These are phyloP conservation scores for Corydoras sp. DNA, from an alignment of 2,113 vertebrate species.

Conservation along the genomic window DNA sequence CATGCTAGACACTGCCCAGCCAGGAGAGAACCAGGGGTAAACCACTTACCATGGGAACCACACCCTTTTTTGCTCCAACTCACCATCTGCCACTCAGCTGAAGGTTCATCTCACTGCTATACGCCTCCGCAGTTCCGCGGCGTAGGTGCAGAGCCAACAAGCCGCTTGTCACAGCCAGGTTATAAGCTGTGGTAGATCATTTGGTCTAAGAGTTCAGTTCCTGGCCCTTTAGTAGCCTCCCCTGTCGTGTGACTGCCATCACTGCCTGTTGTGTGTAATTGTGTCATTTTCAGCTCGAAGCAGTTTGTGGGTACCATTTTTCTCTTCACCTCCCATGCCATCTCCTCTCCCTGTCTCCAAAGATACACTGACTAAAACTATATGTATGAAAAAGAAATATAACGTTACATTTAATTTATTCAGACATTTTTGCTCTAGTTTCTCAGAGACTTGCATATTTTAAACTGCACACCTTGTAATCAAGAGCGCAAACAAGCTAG, in stretches of 20 bases:
- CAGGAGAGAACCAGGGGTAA: conserved; percentile 61
- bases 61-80: conserved; percentile 40
- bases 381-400: conserved; percentile 48
- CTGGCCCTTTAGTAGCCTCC: conserved; percentile 30
- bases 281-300: conserved; percentile 59
- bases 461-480: conserved; percentile 38
- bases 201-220: not conserved
- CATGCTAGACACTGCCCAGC: conserved; percentile 63
- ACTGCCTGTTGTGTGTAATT: conserved; percentile 52
- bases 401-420: conserved; percentile 64
- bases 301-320: conserved; percentile 17
- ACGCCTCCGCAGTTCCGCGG: conserved; percentile 3
- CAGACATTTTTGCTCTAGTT: conserved; percentile 50
- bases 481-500: conserved; percentile 49
- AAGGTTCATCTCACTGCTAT: conserved; percentile 25
- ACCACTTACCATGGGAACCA: conserved; percentile 58
- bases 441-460: conserved; percentile 53
- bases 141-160: conserved; percentile 13
- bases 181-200: not conserved
- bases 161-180: conserved; percentile 16
- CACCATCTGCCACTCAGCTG: conserved; percentile 10
- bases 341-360: conserved; percentile 66
- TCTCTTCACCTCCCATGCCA: conserved; percentile 41
- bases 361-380: conserved; percentile 66
- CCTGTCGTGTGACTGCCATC: conserved; percentile 58